A percentile compares a stretch with the other conserved stretches of the same genome.
These are phyloP conservation scores for Laothoe populi DNA, from an alignment of 2,888 invertebrate genomes.

Conservation along the genomic window DNA sequence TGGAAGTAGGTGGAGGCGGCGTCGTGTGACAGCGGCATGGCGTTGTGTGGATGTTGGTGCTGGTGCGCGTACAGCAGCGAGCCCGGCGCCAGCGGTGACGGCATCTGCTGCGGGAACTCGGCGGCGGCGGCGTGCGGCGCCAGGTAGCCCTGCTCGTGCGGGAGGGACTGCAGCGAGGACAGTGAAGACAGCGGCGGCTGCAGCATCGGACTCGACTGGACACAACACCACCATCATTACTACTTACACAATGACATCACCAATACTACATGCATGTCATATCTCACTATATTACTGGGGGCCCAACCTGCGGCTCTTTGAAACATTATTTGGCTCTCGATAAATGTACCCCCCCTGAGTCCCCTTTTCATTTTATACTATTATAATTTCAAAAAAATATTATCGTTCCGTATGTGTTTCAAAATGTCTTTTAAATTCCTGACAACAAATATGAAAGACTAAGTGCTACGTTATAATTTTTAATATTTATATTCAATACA, in stretches of 20 bases:
- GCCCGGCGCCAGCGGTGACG: constrained; percentile 52
- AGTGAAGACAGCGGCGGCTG: constrained; percentile 46
- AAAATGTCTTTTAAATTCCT: too few relatives aligned
- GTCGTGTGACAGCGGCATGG: constrained; percentile 45
- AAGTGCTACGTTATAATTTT: too few relatives aligned
- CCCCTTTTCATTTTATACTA: too few relatives aligned
- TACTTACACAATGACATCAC: background rate
- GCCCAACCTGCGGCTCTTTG: too few relatives aligned
- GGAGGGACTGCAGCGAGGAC: constrained; percentile 46
- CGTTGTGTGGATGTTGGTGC: constrained; percentile 40
- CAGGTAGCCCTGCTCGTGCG: constrained; percentile 60
- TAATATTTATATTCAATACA: too few relatives aligned
- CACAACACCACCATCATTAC: background rate
- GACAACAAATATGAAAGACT: too few relatives aligned
- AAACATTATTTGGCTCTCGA: too few relatives aligned
- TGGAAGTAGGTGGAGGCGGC: constrained; percentile 64
- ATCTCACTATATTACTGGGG: too few relatives aligned
- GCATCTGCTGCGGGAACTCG: constrained; percentile 54
- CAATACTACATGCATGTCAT: background rate
- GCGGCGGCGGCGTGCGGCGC: constrained; percentile 33
- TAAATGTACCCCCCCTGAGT: too few relatives aligned
- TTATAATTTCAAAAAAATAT: too few relatives aligned
- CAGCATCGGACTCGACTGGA: constrained; percentile 50
- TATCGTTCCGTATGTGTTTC: too few relatives aligned
- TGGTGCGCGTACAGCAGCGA: constrained; percentile 55